Base-by-base conservation (phyloP, 2,113 vertebrate species). In the Pagrus major region DNA sequence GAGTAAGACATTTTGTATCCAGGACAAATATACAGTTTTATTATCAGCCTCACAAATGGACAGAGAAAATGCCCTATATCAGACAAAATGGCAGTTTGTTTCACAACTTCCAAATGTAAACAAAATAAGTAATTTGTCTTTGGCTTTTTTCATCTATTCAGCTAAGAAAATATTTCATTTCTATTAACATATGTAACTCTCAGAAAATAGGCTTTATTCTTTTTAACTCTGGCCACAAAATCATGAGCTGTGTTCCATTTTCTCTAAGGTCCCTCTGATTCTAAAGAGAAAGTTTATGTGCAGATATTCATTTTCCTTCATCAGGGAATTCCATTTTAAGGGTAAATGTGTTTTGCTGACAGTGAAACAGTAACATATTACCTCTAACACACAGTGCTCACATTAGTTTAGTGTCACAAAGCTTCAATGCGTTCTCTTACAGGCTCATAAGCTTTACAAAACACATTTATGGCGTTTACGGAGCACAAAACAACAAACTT, bases 141-240 rank as follows among this genome's bases (percentile, higher is more conserved):
- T 88, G 88, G 83, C 58, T 52, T 77, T 60, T 65, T 69, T 59
- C 21, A 23, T 41, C n/a, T 80, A 59, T 44, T 67, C 12, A 25
- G 12, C 29, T 81, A 76, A 54, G 63, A 87, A 88, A 83, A 88
- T 87, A 75, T 84, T 55, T 16, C 49, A 41, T 54, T 69, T 63
- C 31, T 70, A 35, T 39, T 23, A 58, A 75, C 41, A 71, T 44
- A 4, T 69, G 61, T 3, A 52, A 58, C 42, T 80, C 6, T 54
- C 25, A 58, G n/a, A 87, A 84, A 82, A 88, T 74, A 89, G 9
- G 77, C 16, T 46, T 58, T 42, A 78, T 46, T 59, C 46, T 64
- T 52, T 59, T 25, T 25, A 71, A 33, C 56, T 29, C 31, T 60
- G 47, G 2, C 29, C 12, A 54, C 35, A 69, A 37, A 35, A 31